These are phyloP conservation scores for Champsocephalus esox DNA, from an alignment of 2,797 vertebrate species.

Conservation along the genomic window DNA sequence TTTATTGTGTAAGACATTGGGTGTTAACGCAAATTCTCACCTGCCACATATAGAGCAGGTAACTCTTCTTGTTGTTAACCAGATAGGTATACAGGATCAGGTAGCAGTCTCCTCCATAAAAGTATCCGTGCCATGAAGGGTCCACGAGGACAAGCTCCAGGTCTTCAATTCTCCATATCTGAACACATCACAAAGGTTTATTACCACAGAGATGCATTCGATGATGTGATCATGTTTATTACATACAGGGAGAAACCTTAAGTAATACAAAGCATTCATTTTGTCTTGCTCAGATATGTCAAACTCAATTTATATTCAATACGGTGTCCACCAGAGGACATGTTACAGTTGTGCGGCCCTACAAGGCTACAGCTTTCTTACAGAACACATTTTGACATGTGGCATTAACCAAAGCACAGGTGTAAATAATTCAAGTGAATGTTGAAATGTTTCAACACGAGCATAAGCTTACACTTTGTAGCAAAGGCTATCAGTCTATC, in stretches of 20 bases:
- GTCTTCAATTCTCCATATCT: constrained; percentile 93
- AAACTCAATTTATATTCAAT: too few relatives aligned
- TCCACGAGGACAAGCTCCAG: constrained; percentile 89
- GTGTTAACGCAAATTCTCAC: constrained; percentile 66
- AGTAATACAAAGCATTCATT: not conserved
- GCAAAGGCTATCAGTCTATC: too few relatives aligned
- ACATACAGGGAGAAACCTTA: not conserved
- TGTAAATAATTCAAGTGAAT: not conserved
- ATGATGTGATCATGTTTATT: not conserved
- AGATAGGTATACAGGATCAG: constrained; percentile 91
- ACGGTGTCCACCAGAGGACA: too few relatives aligned
- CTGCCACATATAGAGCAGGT: constrained; percentile 94
- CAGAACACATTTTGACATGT: not conserved
- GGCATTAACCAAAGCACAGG: not conserved
- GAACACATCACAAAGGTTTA: constrained; percentile 1
- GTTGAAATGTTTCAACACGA: too few relatives aligned
- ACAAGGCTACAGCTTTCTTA: not conserved
- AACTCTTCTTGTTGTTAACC: constrained; percentile 79
- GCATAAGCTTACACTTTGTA: too few relatives aligned
- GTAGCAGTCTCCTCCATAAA: constrained; percentile 94
- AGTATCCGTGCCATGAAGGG: constrained; percentile 83
- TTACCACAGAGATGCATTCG: not conserved
- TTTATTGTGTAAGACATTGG: not conserved
- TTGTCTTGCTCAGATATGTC: too few relatives aligned
- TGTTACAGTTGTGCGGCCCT: too few relatives aligned